Conservation (phyloP, 1,140 invertebrate genomes). For the Bombus waltoni region DNA sequence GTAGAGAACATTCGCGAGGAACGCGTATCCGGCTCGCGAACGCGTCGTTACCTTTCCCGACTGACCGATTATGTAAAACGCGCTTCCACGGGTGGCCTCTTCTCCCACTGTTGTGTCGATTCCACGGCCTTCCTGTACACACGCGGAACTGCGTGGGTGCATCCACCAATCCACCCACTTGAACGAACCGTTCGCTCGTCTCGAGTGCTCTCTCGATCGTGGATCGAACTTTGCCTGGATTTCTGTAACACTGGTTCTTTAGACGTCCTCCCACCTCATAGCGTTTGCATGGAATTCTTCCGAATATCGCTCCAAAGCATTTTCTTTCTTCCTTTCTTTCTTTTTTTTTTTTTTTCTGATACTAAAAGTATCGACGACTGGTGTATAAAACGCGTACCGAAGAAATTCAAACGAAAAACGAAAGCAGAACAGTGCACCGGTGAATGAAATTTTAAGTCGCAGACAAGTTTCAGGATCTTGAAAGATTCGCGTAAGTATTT, state of each 20-base stretch:
- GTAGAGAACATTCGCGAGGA: conserved; percentile 35
- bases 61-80: conserved; percentile 68
- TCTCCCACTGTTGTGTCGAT: conserved; percentile 41
- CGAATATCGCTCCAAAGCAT: neutral
- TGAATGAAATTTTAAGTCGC: neutral
- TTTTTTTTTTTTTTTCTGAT: neutral
- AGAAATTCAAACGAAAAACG: neutral
- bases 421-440: too few species aligned
- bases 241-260: neutral
- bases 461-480: neutral
- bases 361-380: neutral
- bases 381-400: neutral
- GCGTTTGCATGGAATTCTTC: neutral
- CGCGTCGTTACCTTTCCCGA: conserved; percentile 50
- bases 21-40: conserved; percentile 55
- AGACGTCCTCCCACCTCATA: neutral
- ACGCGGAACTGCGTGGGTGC: conserved; percentile 60
- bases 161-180: conserved; percentile 55
- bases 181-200: conserved; percentile 6
- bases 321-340: neutral
- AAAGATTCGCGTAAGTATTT: neutral
- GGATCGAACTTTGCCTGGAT: conserved; percentile 6
- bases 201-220: conserved; percentile 9
- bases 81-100: conserved; percentile 65
- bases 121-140: conserved; percentile 15